Conservation (phyloP, 2,888 invertebrate species). For the Prosopocoilus inquinatus region DNA sequence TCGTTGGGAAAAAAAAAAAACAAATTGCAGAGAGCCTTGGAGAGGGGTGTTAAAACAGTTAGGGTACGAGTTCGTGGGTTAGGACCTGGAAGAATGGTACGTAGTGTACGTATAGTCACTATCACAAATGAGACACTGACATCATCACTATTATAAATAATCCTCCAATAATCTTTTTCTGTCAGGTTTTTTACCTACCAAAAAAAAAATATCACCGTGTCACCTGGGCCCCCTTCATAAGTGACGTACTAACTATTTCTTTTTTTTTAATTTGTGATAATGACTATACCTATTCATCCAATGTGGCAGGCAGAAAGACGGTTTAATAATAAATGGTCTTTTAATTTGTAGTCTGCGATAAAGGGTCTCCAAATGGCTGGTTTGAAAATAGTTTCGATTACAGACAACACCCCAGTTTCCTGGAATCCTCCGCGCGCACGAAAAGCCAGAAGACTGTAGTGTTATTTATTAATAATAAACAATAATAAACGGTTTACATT, state of each 20-base stretch:
- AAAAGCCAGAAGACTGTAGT: constrained; percentile 80
- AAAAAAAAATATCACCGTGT: too few species aligned
- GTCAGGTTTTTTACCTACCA: too few species aligned
- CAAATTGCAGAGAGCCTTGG: constrained; percentile 64
- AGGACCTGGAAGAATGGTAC: constrained; percentile 89
- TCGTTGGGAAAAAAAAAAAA: too few species aligned
- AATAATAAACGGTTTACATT: too few species aligned
- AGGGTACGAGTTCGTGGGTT: constrained; percentile 78
- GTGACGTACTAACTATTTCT: too few species aligned
- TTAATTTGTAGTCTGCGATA: constrained; percentile 73
- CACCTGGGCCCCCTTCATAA: too few species aligned
- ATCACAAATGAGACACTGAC: not conserved
- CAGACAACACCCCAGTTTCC: constrained; percentile 85
- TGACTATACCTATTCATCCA: too few species aligned
- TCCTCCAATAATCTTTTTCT: too few species aligned
- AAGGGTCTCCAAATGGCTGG: constrained; percentile 94
- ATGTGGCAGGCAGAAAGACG: too few species aligned
- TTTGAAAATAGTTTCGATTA: constrained; percentile 84
- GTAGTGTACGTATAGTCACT: constrained; percentile 27
- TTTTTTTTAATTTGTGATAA: too few species aligned
- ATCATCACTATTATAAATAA: too few species aligned
- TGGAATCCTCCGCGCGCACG: constrained; percentile 80
- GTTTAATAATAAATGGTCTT: constrained; percentile 13
- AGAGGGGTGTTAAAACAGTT: constrained; percentile 71
- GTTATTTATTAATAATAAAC: not conserved